These are phyloP conservation scores for Phodopus roborovskii DNA, from an alignment of 2,113 vertebrate genomes.

Conservation along the genomic window DNA sequence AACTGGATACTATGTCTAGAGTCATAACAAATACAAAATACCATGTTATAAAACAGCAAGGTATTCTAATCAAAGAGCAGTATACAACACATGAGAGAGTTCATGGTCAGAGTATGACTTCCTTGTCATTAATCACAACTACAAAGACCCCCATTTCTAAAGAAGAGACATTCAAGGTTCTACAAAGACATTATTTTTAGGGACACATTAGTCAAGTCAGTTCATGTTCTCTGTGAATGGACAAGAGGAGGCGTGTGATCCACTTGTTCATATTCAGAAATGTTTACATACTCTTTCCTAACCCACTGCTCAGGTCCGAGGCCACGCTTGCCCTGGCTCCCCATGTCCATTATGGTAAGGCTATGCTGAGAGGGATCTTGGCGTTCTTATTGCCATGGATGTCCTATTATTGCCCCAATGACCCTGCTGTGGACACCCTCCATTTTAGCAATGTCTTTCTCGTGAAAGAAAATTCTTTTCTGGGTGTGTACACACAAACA, in stretches of 20 bases:
- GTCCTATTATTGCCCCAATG: not conserved
- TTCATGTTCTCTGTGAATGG: not conserved
- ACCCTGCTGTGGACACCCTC: not conserved
- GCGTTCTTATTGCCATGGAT: not conserved
- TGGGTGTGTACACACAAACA: not conserved
- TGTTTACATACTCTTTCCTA: not conserved
- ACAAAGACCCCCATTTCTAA: not conserved
- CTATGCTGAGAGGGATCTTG: fast-evolving
- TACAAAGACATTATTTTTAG: not conserved
- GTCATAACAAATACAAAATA: not conserved
- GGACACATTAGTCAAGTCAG: not conserved
- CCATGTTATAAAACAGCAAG: not conserved
- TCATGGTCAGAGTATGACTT: not conserved
- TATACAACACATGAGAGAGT: not conserved
- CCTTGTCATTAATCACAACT: not conserved
- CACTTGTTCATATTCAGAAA: not conserved
- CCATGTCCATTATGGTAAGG: fast-evolving
- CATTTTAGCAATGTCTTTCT: not conserved
- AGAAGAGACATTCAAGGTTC: not conserved
- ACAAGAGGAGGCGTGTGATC: not conserved
- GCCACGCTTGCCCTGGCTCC: not conserved
- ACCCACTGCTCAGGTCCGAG: fast-evolving
- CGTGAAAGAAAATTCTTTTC: not conserved
- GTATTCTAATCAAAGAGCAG: not conserved
- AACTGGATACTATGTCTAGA: not conserved